Percentiles rank a stretch among this genome's conserved stretches.
Evolutionary conservation across 92 coral and sea anemone species (phyloP).

Genomic region (Parazoanthus swiftii): DNA sequence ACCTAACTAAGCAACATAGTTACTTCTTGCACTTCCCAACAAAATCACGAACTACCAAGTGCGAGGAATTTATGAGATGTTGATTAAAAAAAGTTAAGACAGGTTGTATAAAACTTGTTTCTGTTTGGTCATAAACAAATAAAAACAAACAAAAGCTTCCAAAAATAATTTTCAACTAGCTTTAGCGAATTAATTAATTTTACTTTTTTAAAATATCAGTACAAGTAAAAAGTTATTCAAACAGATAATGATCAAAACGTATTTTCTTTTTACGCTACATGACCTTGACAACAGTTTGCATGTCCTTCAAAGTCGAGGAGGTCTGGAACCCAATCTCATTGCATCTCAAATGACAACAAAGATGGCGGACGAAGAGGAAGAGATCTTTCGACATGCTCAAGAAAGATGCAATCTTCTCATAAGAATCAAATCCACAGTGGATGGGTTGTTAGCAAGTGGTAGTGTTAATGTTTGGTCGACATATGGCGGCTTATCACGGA

Average conservation of each 20-base stretch:
- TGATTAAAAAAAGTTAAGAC: neutral
- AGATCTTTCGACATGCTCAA: conserved; percentile 53
- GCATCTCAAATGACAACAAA: conserved; percentile 61
- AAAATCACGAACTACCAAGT: neutral
- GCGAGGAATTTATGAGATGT: neutral
- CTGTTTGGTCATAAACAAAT: neutral
- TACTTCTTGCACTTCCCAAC: neutral
- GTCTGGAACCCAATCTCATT: conserved; percentile 43
- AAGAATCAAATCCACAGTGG: conserved; percentile 75
- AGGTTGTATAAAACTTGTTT: neutral
- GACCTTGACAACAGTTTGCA: neutral
- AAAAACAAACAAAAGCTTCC: neutral
- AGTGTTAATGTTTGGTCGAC: conserved; percentile 60
- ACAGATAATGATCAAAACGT: neutral
- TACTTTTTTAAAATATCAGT: neutral
- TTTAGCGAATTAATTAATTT: neutral
- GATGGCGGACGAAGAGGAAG: conserved; percentile 88
- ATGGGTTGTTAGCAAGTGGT: conserved; percentile 66
- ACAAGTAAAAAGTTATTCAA: neutral
- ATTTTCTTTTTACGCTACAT: neutral
- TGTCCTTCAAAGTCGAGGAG: conserved; percentile 18
- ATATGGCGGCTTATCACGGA: conserved; percentile 66
- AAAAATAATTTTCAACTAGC: neutral
- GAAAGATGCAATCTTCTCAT: conserved; percentile 75
- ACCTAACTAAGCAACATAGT: neutral